Conservation (phyloP, 2,888 invertebrate species). For the Drosophila affinis region DNA sequence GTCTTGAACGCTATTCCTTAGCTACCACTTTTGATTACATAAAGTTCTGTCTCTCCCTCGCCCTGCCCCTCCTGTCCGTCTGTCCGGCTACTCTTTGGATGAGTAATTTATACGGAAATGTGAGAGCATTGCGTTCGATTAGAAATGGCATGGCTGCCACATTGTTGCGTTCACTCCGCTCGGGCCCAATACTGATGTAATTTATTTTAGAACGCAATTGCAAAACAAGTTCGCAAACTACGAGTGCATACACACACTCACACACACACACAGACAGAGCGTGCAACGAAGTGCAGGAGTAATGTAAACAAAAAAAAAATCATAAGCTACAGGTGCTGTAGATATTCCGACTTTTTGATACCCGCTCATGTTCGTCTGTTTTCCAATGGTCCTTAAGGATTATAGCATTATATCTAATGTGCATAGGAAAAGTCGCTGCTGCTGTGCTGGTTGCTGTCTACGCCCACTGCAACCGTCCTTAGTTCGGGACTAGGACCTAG, state of each 20-base stretch:
- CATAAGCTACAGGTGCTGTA: conserved; percentile 7
- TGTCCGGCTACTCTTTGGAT: neutral
- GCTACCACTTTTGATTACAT: conserved; percentile 3
- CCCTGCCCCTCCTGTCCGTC: neutral
- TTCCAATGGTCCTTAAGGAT: no score
- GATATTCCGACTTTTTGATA: neutral
- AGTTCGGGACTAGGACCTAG: no score
- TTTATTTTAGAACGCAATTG: conserved; percentile 75
- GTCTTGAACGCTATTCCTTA: neutral
- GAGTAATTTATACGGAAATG: conserved; percentile 55
- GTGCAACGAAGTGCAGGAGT: conserved; percentile 40
- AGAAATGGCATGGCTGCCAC: conserved; percentile 50
- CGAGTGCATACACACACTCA: conserved; percentile 1
- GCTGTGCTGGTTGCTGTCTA: no score
- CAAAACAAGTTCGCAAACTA: conserved; percentile 58
- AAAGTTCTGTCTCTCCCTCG: neutral
- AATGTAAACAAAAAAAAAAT: conserved; percentile 35
- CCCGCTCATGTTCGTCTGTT: neutral
- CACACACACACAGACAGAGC: neutral
- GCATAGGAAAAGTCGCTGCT: no score
- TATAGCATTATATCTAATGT: no score
- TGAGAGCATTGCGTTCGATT: conserved; percentile 56
- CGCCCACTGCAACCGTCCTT: no score
- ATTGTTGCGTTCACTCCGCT: conserved; percentile 25
- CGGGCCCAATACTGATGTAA: conserved; percentile 58